A percentile compares a stretch with the other conserved stretches of the same genome.
Evolutionary conservation across 2,888 invertebrate genomes (phyloP).

Genomic region (Lissocephala sabroskyi): DNA sequence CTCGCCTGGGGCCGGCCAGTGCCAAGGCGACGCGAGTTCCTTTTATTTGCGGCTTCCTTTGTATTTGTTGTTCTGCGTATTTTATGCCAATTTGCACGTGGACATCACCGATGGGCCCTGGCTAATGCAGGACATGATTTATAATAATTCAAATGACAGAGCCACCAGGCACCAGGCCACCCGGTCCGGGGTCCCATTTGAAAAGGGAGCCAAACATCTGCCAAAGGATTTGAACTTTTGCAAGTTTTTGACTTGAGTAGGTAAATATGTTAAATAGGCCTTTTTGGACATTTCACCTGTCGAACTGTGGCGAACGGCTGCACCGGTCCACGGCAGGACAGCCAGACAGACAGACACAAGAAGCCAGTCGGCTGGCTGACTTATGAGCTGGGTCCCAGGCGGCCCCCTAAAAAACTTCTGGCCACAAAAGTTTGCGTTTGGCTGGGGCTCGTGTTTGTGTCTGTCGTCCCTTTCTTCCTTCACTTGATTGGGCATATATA

Average conservation of each 20-base stretch:
- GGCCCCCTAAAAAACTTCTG: constrained; percentile 2
- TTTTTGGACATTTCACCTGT: constrained; percentile 63
- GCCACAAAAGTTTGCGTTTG: neutral
- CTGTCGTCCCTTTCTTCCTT: neutral
- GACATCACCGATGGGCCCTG: constrained; percentile 33
- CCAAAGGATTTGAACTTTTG: neutral
- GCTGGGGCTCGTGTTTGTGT: neutral
- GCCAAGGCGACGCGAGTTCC: too few relatives aligned
- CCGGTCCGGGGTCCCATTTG: neutral
- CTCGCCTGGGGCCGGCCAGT: neutral
- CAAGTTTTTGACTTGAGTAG: constrained; percentile 22
- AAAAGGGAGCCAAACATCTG: neutral
- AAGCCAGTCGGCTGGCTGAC: constrained; percentile 1
- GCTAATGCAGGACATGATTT: constrained; percentile 66
- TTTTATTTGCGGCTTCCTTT: neutral
- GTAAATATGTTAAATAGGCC: constrained; percentile 66
- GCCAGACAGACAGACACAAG: neutral
- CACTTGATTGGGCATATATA: neutral
- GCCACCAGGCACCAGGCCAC: neutral
- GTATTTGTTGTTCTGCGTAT: constrained; percentile 33
- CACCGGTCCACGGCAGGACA: neutral
- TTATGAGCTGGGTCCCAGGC: neutral
- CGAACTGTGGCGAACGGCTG: neutral
- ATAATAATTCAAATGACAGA: constrained; percentile 58
- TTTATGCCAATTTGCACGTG: constrained; percentile 51